Evolutionary conservation across 2,888 invertebrate genomes (phyloP), one percentile per base, ranked within the genome.

Genomic region (Resseliella maxima): DNA sequence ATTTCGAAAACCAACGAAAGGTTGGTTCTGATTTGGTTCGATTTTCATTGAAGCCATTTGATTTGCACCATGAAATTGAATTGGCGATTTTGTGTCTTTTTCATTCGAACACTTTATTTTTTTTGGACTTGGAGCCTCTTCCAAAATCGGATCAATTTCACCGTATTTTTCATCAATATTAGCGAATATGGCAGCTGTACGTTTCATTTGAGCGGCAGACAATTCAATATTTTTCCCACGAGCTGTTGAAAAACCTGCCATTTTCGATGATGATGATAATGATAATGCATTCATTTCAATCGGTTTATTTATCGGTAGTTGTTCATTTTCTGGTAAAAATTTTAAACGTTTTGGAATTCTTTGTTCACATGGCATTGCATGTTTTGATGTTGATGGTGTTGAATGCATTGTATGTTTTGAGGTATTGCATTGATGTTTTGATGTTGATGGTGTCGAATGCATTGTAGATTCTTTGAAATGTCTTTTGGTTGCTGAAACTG

Each of bases 331-430:
- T 10, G 38, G 10, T 1, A 3, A 45, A 46, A 85, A 85, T 0
- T 45, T 45, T 15, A 85, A 46, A 12, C 85, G 21, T 45, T 85
- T 85, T 45, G 85, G 85, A 18, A 85, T 12, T 18, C 85, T 0
- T 46, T 85, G 85, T 27, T 85, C 45, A 46, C 10, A 27, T 27
- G n/a, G 3, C 1, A 45, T 41, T 0, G 24, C 3, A 8, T 41
- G 27, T 85, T 85, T 85, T 8, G 45, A 85, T 46, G 27, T 45
- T 0, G 85, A 85, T 27, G 41, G 41, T 12, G 85, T 85, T 41
- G 83, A 46, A 24, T 45, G 31, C 27, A 85, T 45, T n/a, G n/a
- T n/a, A n/a, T n/a, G n/a, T n/a, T n/a, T n/a, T n/a, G n/a, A n/a
- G n/a, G n/a, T n/a, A 27, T 27, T 2, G 3, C 1, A 45, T 41